Base-by-base conservation (phyloP, 2,113 vertebrate genomes). In the Jacana jacana region DNA sequence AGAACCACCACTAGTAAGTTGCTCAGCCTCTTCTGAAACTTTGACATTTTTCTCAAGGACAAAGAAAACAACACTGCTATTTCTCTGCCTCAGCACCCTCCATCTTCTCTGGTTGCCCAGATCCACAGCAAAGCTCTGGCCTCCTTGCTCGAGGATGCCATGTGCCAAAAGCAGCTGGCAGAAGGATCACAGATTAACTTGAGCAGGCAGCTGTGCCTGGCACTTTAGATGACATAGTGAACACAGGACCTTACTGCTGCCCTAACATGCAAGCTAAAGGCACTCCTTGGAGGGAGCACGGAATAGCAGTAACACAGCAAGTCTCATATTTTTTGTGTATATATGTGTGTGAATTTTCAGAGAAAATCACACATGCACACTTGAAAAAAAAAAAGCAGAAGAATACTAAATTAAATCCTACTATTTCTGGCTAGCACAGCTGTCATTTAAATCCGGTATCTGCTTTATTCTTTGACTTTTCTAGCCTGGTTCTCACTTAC, bases 401-500 rank as follows among this genome's bases (percentile, higher is more conserved):
- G 25, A 80, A 52, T 13, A 54, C 25, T 54, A 76, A 73, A 55
- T 22, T 6, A 83, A 71, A 79, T 79, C 15, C 33, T 80, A 25
- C 40, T 61, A 25, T 72, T 91, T 82, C 49, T 79, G 37, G 15
- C 6, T 55, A 58, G 39, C 15, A 94, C 9, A 81, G 33, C 9
- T n/a, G 23, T 28, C 51, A 49, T 9, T 93, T 68, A 89, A 42
- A 80, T 63, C 19, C 52, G 17, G 39, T 52, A 88, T 83, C 44
- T 61, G 31, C 2, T 5, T 70, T 68, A 11, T 49, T 77, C 6
- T 77, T 73, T 57, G 14, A 72, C 20, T 86, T 91, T 84, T 86
- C n/a, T 49, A 94, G 37, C 37, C 52, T 72, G 42, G 52, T 61
- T 94, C 82, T 88, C 78, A 97, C 98, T 97, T 96, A 99, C 99